Base-by-base conservation (phyloP, 2,888 invertebrate genomes). In the Eumerus sabulonum region DNA sequence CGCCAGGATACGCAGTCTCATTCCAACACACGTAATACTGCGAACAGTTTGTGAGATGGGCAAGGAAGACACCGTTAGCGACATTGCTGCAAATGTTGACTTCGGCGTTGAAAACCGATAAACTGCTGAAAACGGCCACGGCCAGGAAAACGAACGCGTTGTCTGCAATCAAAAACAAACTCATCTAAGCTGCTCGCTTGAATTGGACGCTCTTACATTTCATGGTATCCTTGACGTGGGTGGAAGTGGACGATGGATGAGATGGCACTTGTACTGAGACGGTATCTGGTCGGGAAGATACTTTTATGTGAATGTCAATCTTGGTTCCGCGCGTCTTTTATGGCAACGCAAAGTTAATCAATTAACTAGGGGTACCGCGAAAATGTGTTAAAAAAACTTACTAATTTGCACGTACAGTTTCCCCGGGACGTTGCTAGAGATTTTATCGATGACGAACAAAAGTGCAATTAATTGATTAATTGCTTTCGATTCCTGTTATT, bases 11-110 rank as follows among this genome's bases (percentile, higher is more conserved):
- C 1, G 86, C 64, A 1, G 44, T 57, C 12, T 72, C 38, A 76
- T 83, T 68, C 62, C 85, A 47, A 56, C 87, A 88, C 5, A 85
- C 70, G 60, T 82, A 81, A 45, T 88, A 88, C 7, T 81, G 9
- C 14, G 60, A 76, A 36, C 86, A 86, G 64, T 84, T 73, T 19
- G 35, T 38, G 0, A 85, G 14, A 18, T 76, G 51, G 5, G 86
- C 85, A 59, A 86, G 44, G 27, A 86, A 86, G 0, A 86, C 47
- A 38, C 86, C 85, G 51, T 84, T 76, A 0, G 47, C 56, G 18
- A 82, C 85, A 54, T 71, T 60, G 4, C 81, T 77, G 60, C 86
- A 86, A 45, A 85, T 60, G 27, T 85, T 84, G 0, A 85, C 44
- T 0, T 56, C 57, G 48, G 82, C 82, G 0, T n/a, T n/a, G n/a